Conservation (phyloP, 2,888 invertebrate species). For the Subacronicta megacephala region DNA sequence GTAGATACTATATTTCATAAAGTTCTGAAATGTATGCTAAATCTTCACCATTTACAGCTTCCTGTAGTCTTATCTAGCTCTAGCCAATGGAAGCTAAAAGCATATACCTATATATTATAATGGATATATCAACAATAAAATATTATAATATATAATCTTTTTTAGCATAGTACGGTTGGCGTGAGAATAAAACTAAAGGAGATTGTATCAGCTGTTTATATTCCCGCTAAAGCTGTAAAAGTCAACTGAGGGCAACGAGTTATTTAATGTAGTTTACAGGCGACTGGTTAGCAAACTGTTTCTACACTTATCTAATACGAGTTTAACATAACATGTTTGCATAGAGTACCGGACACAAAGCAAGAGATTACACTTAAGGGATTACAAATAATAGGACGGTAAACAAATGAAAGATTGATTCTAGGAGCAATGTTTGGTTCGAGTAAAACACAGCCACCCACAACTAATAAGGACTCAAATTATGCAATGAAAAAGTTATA, state of each 20-base stretch:
- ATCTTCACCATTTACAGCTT: too few species aligned
- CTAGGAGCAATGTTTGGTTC: too few species aligned
- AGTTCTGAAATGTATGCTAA: too few species aligned
- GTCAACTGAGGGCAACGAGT: conserved; percentile 52
- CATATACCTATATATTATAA: too few species aligned
- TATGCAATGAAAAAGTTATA: conserved; percentile 13
- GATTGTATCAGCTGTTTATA: conserved; percentile 49
- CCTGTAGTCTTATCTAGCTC: too few species aligned
- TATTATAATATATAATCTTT: too few species aligned
- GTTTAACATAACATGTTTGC: conserved; percentile 3
- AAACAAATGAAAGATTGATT: too few species aligned
- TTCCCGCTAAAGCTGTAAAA: conserved; percentile 48
- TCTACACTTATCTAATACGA: conserved; percentile 17
- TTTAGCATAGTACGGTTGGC: conserved; percentile 10
- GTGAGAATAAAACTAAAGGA: conserved; percentile 42
- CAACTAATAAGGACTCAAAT: not conserved
- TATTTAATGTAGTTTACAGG: conserved; percentile 42
- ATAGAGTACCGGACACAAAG: not conserved
- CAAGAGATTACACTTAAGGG: not conserved
- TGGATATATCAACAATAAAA: too few species aligned
- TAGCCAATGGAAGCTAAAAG: too few species aligned
- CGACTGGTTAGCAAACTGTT: conserved; percentile 39
- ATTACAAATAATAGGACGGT: too few species aligned
- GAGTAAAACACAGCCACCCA: not conserved
- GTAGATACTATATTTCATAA: too few species aligned